Base-by-base conservation (phyloP, 2,888 invertebrate genomes). In the Podabrus alpinus region DNA sequence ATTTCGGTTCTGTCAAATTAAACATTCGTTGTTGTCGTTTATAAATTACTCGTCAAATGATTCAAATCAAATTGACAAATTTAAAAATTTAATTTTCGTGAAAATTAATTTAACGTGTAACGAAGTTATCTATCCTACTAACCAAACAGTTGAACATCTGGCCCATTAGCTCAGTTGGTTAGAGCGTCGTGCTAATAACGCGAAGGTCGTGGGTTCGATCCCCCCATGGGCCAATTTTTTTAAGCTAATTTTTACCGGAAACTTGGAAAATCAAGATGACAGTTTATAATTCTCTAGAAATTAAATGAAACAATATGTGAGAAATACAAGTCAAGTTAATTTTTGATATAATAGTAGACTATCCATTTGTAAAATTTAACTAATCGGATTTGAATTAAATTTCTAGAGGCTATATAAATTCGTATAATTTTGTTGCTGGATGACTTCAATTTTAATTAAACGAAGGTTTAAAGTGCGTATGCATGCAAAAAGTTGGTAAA, bases 141-240 rank as follows among this genome's bases (percentile, higher is more conserved):
- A 1, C 2, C 7, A 7, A 13, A 7, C 7, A 13, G 1, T n/a
- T n/a, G 2, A 45, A n/a, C 45, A 1, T 17, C 21, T 64, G 92
- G 92, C 92, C 91, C 91, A 91, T 92, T 91, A 91, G 91, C 91
- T 91, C 91, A 92, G 91, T 91, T 92, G 91, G 91, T 92, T 92
- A 92, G 91, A 92, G 91, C 92, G 91, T 91, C 91, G 91, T 92
- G 92, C 91, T 92, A 92, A 92, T 92, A 91, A 92, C 91, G 91
- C 92, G 91, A 92, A 92, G 91, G 91, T 92, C 92, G 91, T 90
- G 91, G 91, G 91, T 92, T 92, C 91, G 91, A 92, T 91, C 91
- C 91, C 91, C 91, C 89, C 91, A 91, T 91, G 91, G 91, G 91
- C 91, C 91, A 92, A 15, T 59, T 21, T 67, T 59, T 72, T n/a